Conservation (phyloP, 2,888 invertebrate genomes). For the Ganaspis brasiliensis region DNA sequence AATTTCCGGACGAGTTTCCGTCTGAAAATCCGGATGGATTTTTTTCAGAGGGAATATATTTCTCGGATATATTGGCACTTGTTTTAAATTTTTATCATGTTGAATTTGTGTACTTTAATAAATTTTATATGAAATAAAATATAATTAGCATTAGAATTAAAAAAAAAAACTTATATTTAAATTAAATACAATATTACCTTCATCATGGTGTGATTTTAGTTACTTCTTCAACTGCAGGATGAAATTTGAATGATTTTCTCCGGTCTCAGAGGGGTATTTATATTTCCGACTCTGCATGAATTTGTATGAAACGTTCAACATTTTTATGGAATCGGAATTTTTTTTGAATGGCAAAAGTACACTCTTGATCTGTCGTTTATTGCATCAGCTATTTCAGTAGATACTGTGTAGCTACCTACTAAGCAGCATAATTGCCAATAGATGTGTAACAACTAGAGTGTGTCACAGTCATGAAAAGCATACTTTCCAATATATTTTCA, state of each 20-base stretch:
- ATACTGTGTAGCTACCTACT: background rate
- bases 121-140: no score
- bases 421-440: background rate
- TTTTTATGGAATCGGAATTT: background rate
- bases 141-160: background rate
- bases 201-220: conserved; percentile 20
- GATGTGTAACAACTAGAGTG: background rate
- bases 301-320: background rate
- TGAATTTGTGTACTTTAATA: no score
- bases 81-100: no score
- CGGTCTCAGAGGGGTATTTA: conserved; percentile 23
- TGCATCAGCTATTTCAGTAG: conserved; percentile 20
- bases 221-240: conserved; percentile 1
- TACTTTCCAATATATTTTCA: background rate
- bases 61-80: no score
- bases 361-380: conserved; percentile 20
- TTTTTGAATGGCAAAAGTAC: conserved; percentile 5
- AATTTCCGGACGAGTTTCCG: no score
- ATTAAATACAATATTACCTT: conserved; percentile 10
- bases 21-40: no score
- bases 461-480: conserved; percentile 2
- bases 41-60: no score
- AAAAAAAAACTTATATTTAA: background rate
- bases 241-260: conserved; percentile 33
- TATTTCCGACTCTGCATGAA: conserved; percentile 17